Base-by-base conservation (phyloP, 1,140 invertebrate genomes). In the Gerris buenoi region DNA sequence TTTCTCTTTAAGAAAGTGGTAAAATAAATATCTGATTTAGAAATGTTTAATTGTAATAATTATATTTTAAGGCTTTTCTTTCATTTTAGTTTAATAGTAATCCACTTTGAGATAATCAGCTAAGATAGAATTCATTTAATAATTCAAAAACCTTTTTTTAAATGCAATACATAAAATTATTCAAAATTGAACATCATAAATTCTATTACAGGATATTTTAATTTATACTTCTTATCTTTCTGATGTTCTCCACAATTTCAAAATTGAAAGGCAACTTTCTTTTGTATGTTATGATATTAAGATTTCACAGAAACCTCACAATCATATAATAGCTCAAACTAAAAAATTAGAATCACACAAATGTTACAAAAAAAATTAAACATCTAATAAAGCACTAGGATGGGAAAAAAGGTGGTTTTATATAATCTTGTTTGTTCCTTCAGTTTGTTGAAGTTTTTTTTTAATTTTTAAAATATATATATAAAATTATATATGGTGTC, bases 401-500 rank as follows among this genome's bases (percentile, higher is more conserved):
- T 46, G 5, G 33, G 33, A 18, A 46, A 46, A 46, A 46, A 46
- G 33, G 33, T 46, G 33, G 33, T 46, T 10, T 46, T 46, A 10
- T 46, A 5, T 18, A n/a, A n/a, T 46, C 18, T 10, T 46, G 33
- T 10, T 46, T 46, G 18, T 46, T 46, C 18, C 33, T 46, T 46
- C 33, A 46, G 18, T 46, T 46, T 46, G 18, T 10, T 10, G 33
- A 46, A 5, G 33, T 46, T 46, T 46, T 46, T 5, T 46, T 5
- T 46, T 5, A 18, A n/a, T n/a, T n/a, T n/a, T n/a, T 46, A 46
- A 18, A 46, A 18, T 5, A 10, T 5, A 18, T 18, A 18, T 46
- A 18, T 46, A 46, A 46, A 18, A 18, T 46, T 46, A 10, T 46
- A 10, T 46, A 46, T 46, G 18, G 18, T 46, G 18, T 46, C 81